Evolutionary conservation across 2,797 vertebrate species (phyloP), one percentile per base, ranked within the genome.

Genomic region (Echiichthys vipera): DNA sequence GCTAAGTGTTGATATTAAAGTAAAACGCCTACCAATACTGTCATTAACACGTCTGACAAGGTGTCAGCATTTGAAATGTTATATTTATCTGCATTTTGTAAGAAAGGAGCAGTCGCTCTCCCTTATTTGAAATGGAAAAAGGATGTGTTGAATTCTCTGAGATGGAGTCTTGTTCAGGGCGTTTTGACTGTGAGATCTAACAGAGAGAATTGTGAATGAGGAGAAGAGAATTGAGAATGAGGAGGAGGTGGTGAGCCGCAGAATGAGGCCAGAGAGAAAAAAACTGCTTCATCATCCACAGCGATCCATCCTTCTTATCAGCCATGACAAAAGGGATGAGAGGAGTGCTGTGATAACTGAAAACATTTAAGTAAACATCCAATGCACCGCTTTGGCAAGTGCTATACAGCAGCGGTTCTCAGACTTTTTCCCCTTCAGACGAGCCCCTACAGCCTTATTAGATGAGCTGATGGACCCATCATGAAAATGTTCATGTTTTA

Each of bases 221-320:
- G 56, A 67, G 80, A 54, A 46, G 56, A 66, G 74, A 80, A 83
- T 54, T 86, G 67, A 80, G 79, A 85, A 80, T 70, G 77, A 81
- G 50, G 64, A 68, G 65, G 47, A 43, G 57, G 62, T 59, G 58
- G 62, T 77, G 72, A 69, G 73, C 68, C 50, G 72, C 80, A 80
- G 82, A 90, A 88, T 77, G 71, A 86, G 78, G 74, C 62, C 71
- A 80, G 64, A 64, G 69, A 81, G 69, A 74, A 61, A 81, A 87
- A 85, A 86, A 87, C 72, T 89, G 84, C 85, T 85, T 89, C 77
- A 92, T 92, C 88, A 91, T 89, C 69, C 42, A 42, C 64, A 73
- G 54, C 13, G 13, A 86, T 84, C 73, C 75, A 59, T 81, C 61
- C 59, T 61, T 29, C 78, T 79, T 78, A 82, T 83, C 81, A 74